Conservation (phyloP, 2,888 invertebrate species). For the Pedicia rivosa region DNA sequence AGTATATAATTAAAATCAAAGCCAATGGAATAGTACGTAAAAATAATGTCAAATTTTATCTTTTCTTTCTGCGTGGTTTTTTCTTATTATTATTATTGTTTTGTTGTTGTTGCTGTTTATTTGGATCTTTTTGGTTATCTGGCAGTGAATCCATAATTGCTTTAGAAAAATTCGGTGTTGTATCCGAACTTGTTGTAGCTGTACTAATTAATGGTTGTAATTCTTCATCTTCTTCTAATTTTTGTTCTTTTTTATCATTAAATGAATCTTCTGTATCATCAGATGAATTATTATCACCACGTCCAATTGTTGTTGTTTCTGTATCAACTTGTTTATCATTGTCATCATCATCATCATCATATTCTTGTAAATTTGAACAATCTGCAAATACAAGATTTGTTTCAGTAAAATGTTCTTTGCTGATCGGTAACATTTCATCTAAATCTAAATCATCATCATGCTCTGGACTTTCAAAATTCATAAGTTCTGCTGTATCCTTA, state of each 20-base stretch:
- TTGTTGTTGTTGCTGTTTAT: slow-evolving; percentile 2
- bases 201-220: slow-evolving; percentile 24
- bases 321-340: not conserved
- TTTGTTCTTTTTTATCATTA: slow-evolving; percentile 5
- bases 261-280: slow-evolving; percentile 13
- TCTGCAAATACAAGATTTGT: no score
- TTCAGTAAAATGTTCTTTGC: no score
- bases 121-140: slow-evolving; percentile 16
- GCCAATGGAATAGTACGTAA: slow-evolving; percentile 3
- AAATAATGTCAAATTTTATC: slow-evolving; percentile 26
- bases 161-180: slow-evolving; percentile 11
- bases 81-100: slow-evolving; percentile 20
- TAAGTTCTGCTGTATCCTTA: slow-evolving; percentile 20
- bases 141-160: slow-evolving; percentile 17
- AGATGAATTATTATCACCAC: slow-evolving; percentile 11
- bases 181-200: slow-evolving; percentile 2
- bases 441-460: slow-evolving; percentile 19
- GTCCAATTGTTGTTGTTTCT: slow-evolving; percentile 8
- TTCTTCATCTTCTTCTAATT: slow-evolving; percentile 22
- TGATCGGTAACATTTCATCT: no score
- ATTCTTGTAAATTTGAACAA: no score
- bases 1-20: slow-evolving; percentile 2
- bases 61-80: slow-evolving; percentile 30
- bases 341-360: slow-evolving; percentile 1
- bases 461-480: slow-evolving; percentile 28